phyloP scores from a whole-genome alignment of 2,888 invertebrate species.

The Yponomeuta sedellus region DNA sequence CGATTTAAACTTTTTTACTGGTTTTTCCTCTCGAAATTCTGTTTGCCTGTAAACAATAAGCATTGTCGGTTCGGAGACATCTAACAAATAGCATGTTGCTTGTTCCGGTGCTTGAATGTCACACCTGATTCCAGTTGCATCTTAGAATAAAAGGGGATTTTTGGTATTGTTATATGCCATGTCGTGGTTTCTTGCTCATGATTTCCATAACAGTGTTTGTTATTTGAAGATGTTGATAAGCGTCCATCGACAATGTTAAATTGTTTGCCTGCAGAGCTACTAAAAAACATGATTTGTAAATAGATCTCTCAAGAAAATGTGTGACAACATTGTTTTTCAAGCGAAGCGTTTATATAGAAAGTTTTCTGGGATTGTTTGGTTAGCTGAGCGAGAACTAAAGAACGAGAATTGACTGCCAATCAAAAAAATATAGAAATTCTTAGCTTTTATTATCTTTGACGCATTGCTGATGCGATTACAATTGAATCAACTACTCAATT shows the following conservation, averaged over 20 bases:
- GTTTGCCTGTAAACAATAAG: slow-evolving; percentile 19
- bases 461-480: not conserved
- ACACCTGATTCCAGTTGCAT: slow-evolving; percentile 8
- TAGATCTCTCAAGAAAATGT: not conserved
- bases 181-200: not conserved
- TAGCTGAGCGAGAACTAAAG: too few relatives aligned
- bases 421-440: not conserved
- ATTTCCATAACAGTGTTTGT: slow-evolving; percentile 16
- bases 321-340: too few relatives aligned
- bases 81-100: slow-evolving; percentile 3
- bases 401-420: too few relatives aligned
- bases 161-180: not conserved
- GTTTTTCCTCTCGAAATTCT: not conserved
- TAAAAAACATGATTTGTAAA: not conserved
- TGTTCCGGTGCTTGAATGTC: slow-evolving; percentile 1
- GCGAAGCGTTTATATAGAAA: too few relatives aligned
- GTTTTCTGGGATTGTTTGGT: too few relatives aligned
- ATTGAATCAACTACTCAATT: not conserved
- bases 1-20: not conserved
- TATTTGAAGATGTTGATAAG: slow-evolving; percentile 7
- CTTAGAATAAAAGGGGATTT: not conserved
- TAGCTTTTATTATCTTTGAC: not conserved
- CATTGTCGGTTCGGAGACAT: slow-evolving; percentile 15
- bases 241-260: slow-evolving; percentile 11
- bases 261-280: slow-evolving; percentile 2